Base-by-base conservation (phyloP, 1,140 invertebrate genomes). In the Drosophila sucinea region DNA sequence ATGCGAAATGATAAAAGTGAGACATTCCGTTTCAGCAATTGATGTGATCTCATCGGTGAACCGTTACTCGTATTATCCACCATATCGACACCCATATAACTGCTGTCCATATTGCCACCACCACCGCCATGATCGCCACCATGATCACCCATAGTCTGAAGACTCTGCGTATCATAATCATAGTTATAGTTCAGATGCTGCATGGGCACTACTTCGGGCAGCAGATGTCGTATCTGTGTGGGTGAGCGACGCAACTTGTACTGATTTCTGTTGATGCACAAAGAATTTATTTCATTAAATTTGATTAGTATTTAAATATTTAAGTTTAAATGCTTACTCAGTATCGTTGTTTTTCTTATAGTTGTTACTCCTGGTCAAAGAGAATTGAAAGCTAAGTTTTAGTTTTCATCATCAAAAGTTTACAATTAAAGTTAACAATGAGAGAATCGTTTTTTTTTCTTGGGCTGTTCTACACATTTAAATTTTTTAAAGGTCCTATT, bases 191-290 rank as follows among this genome's bases (percentile, higher is more conserved):
- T 93, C 67, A 94, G 90, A 70, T 94, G 93, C 85, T 93, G 92
- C 91, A 93, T 92, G 62, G 94, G 93, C 66, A 94, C 94, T 81
- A 95, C 93, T 92, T 95, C 93, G 11, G 95, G 95, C 79, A 96
- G 91, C 67, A 96, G 91, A 91, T 96, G 95, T 32, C 95, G 93
- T 57, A 96, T 95, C 92, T 96, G 95, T 25, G 95, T 95, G 47
- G 96, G 95, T 64, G 95, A 96, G 77, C 95, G 93, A 51, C 95
- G 93, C 44, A 96, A 93, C 61, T 95, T 95, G 91, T 95, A 96
- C 69, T 95, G 93, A 58, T 92, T 86, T 67, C 91, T 92, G 68
- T 67, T 10, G 40, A 27, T 25, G 8, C 4, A 17, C 3, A 27
- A 29, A 41, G 3, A 2, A 29, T 11, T 54, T 23, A 7, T 17